Evolutionary conservation across 1,140 invertebrate species (phyloP), one percentile per base, ranked within the genome.

Genomic region (Rhagoletis pomonella): DNA sequence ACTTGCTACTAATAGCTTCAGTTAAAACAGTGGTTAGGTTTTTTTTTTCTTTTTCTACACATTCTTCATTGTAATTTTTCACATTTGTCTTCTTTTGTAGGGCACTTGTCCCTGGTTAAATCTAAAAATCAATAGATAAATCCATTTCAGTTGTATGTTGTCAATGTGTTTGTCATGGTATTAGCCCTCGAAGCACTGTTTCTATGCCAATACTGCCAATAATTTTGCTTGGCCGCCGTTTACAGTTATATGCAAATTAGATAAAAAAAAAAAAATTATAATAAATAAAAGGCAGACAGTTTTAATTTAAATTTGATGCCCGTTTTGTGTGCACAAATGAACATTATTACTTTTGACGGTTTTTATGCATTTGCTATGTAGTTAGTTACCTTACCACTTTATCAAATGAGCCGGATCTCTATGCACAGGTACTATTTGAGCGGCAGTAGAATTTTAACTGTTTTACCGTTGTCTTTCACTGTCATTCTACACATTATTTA

Each of bases 51-150:
- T 55, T 55, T 55, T 55, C 50, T 7, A 10, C 29, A 29, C 5
- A 55, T 55, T 55, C 10, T 62, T 62, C 12, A 14, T n/a, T n/a
- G 17, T 14, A 62, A 7, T 62, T 62, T 62, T 62, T 62, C 60
- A 62, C 17, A 62, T 77, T 77, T 55, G 14, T 12, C n/a, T 19
- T 9, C 50, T 50, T 77, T 77, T 67, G 60, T 55, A 77, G 7
- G 73, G 0, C 47, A 81, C 6, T 17, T 17, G 50, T 19, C 73
- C 29, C 47, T 29, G 19, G 7, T 81, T 81, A 50, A 5, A 81
- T 50, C 47, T 73, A 81, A 81, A 81, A 81, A 81, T 81, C 73
- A 55, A 81, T 81, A 81, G 73, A n/a, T 55, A 55, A 55, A 29
- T 42, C 55, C 6, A 12, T 81, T 7, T n/a, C 19, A 81, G 17